Conservation (phyloP, 2,797 vertebrate species). For the Peromyscus attwateri region DNA sequence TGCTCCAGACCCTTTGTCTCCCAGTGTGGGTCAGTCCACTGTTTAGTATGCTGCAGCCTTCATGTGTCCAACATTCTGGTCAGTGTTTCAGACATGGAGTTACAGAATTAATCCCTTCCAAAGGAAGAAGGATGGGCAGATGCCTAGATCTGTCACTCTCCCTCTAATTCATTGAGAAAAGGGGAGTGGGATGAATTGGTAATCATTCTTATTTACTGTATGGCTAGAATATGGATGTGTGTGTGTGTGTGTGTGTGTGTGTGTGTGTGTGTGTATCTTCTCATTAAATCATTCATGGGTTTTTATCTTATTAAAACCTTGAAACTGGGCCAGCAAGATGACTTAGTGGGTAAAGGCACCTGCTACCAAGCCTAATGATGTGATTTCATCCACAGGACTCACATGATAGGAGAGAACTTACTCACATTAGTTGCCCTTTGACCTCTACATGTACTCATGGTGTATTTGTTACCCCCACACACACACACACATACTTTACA, state of each 20-base stretch:
- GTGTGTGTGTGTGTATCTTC: background rate
- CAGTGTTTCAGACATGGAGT: conserved; percentile 19
- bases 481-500: background rate
- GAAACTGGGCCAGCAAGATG: background rate
- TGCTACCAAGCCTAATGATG: background rate
- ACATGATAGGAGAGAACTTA: background rate
- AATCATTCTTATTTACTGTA: background rate
- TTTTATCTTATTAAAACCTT: conserved; percentile 49
- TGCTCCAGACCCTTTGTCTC: background rate
- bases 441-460: background rate
- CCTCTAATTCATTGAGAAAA: background rate
- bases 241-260: too few species aligned
- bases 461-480: background rate
- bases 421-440: background rate
- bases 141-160: background rate
- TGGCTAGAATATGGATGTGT: conserved; percentile 9
- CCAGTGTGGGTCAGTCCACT: background rate
- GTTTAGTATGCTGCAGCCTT: conserved; percentile 11
- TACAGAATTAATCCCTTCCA: conserved; percentile 50
- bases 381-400: background rate
- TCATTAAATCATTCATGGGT: conserved; percentile 31
- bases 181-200: background rate
- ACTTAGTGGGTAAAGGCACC: background rate
- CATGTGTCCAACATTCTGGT: background rate
- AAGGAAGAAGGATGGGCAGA: background rate